phyloP scores from a whole-genome alignment of 2,888 invertebrate species.

The Acanthosepion esculentum region DNA sequence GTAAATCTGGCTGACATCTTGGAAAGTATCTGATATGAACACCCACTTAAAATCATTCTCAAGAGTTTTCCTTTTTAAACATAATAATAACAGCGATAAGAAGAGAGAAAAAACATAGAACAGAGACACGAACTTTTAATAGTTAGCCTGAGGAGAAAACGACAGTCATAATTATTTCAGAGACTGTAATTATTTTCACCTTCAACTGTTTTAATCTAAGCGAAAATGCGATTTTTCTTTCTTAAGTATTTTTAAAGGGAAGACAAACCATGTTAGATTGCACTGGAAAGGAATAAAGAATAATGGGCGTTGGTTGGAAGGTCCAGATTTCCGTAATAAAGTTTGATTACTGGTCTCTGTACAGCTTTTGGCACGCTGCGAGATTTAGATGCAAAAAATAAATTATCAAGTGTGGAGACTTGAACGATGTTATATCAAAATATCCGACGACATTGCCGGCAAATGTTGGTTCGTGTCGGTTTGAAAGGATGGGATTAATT shows the following conservation, averaged over 20 bases:
- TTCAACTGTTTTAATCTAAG: slow-evolving; percentile 14
- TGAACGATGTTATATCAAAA: neutral
- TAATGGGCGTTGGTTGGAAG: neutral
- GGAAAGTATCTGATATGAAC: neutral
- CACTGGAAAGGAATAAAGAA: neutral
- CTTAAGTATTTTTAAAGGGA: neutral
- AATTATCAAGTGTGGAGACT: neutral
- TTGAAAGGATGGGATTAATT: neutral
- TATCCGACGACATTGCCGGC: neutral
- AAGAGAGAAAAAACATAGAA: neutral
- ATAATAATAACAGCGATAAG: neutral
- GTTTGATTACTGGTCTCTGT: slow-evolving; percentile 20
- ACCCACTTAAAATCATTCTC: neutral
- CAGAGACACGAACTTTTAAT: neutral
- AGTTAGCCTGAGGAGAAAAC: slow-evolving; percentile 1
- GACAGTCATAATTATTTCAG: neutral
- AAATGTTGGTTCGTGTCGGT: slow-evolving; percentile 8
- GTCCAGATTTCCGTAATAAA: slow-evolving; percentile 5
- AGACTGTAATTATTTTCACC: slow-evolving; percentile 33
- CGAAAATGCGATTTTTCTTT: slow-evolving; percentile 7
- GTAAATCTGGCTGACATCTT: neutral
- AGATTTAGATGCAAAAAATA: neutral
- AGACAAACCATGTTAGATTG: neutral
- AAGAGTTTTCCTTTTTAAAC: neutral
- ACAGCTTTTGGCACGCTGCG: neutral